Base-by-base conservation (phyloP, 2,113 vertebrate genomes). In the Anseranas semipalmata region DNA sequence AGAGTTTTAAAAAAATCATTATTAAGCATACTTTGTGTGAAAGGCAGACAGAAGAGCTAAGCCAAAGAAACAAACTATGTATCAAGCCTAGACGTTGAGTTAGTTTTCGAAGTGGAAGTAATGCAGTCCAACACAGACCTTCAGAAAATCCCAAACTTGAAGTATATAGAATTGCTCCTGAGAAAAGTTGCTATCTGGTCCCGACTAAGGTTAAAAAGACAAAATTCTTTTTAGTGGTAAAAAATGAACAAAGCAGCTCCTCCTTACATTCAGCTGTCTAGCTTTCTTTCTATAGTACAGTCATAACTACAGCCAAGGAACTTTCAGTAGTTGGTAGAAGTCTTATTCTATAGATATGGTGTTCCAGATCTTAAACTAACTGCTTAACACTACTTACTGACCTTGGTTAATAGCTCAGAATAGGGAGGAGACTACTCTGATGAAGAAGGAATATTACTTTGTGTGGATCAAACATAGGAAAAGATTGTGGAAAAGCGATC, bases 171-270 rank as follows among this genome's bases (percentile, higher is more conserved):
- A 60, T 3, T 19, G 5, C 30, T n/a, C 8, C 14, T 50, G 16
- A 56, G 16, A 72, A 71, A 67, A 91, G n/a, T 48, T 16, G 6
- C 1, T 37, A 28, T 20, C 32, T 85, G 2, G 4, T 37, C 11
- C 5, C 2, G 5, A 56, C 1, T 32, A 28, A 56, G 1, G 2
- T 21, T 39, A 72, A 82, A 70, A 76, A 37, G 3, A 4, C 4
- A 75, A 53, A 25, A 35, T 17, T 65, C 0, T 3, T 59, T 62
- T 50, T 50, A 6, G 56, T 58, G 10, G 4, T 12, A n/a, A 81
- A 89, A 93, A 62, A 15, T 6, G 2, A 55, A 43, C 5, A 32
- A 76, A 48, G 28, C 0, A 65, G 37, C 3, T 60, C 25, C 16
- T 78, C 21, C 14, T 85, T 46, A 50, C 2, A 52, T 79, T 45